These are phyloP conservation scores for Nebria ingens DNA, from an alignment of 1,140 invertebrate genomes.

Conservation along the genomic window DNA sequence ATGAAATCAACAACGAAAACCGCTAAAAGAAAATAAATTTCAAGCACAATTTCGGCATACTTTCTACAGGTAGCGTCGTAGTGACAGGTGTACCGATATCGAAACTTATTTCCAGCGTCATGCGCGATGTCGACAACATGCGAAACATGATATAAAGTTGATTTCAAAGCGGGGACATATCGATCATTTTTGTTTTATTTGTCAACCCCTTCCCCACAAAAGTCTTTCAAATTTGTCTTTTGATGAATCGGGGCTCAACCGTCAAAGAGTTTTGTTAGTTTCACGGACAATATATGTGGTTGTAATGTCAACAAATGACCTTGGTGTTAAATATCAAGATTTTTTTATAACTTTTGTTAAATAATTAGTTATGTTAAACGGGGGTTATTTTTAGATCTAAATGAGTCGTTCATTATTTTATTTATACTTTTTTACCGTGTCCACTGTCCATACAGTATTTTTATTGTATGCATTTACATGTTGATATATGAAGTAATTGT, in stretches of 20 bases:
- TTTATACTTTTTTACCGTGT: no score
- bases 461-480: no score
- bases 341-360: no score
- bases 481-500: no score
- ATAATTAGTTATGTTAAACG: no score
- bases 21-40: constrained; percentile 5
- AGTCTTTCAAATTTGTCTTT: no score
- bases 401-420: no score
- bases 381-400: no score
- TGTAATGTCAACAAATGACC: neutral
- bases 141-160: neutral
- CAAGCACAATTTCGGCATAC: neutral
- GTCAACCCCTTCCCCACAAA: neutral
- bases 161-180: neutral
- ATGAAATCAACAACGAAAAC: constrained; percentile 7
- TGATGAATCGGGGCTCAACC: no score
- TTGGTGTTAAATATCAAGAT: no score
- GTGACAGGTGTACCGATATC: neutral
- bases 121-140: neutral
- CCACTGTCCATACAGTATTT: no score
- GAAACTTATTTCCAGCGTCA: neutral
- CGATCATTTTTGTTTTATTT: constrained; percentile 9
- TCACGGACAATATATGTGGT: neutral
- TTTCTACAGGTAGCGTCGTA: neutral
- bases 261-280: no score